Evolutionary conservation across 2,888 invertebrate species (phyloP), one percentile per base, ranked within the genome.

Genomic region (Cantharis rustica): DNA sequence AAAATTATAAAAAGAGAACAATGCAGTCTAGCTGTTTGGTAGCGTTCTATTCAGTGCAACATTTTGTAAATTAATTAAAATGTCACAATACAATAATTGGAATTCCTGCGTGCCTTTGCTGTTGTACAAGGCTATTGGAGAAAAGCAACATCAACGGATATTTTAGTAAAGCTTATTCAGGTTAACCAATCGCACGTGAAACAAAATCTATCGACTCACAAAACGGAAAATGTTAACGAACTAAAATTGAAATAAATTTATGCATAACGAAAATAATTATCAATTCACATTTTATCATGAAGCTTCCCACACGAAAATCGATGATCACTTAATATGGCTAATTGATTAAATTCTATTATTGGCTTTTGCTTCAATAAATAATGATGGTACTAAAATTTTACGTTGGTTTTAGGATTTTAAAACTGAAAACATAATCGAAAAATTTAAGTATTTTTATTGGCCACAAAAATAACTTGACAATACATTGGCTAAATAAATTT

Each of bases 81-180:
- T 80, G 81, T 82, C 81, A 80, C 81, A 83, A 80, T 81, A 80
- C 81, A 82, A 83, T 82, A 83, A 83, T 83, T 83, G 83, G 82
- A 82, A 83, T 83, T 82, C 80, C 80, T 80, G 78, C 73, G 77
- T 79, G 81, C 78, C 82, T 73, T 77, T 81, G 79, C 78, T 81
- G 80, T 79, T 63, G 68, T 80, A 80, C 79, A 71, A 66, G 74
- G 64, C 76, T 79, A 77, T 77, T 78, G 81, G 75, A 72, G 75
- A 68, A 75, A 63, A 77, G 75, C 69, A 69, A 70, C 73, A 71
- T 71, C 68, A 75, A 63, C 66, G 27, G 26, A 71, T 75, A 68
- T 61, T 69, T 27, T 72, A 66, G 69, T 15, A 69, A 20, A 69
- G 64, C 78, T 79, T 76, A 80, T 80, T 81, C 80, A 81, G 75